Evolutionary conservation across 2,888 invertebrate species (phyloP), one percentile per base, ranked within the genome.

Genomic region (Microplitis deprimator): DNA sequence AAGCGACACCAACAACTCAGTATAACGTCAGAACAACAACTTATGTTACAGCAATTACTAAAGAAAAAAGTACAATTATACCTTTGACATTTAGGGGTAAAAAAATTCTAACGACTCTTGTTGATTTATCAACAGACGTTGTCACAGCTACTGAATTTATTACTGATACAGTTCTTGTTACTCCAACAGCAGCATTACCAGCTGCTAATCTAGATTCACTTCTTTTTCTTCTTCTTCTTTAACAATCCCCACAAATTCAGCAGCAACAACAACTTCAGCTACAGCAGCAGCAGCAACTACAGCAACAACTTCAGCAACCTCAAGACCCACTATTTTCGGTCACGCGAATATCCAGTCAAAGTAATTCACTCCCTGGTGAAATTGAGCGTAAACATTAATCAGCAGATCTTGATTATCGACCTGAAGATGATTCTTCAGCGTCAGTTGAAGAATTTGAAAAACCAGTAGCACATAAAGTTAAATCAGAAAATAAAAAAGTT

Each of bases 101-200:
- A 89, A 95, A 96, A 87, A 96, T 97, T 81, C 91, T 96, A 78
- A 97, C 97, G 0, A 97, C 97, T 0, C 94, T 97, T 72, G 92
- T 95, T 65, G 96, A 97, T 87, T 95, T 94, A 13, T 94, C 94
- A 0, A 94, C 93, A 0, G 93, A 94, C 87, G 95, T 97, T 0
- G 94, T 97, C 65, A 97, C 97, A 16, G 97, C 97, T 0, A 97
- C 97, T 0, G 97, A 97, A 91, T 96, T 94, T 84, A 92, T 96
- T 67, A 97, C 97, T 1, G 96, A 97, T 81, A 96, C 96, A 0
- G 92, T 96, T 20, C 93, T 97, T 3, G 94, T 95, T 4, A 96
- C 96, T 0, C 96, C 96, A 4, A 95, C 95, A 0, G 91, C 92
- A 6, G 90, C 91, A 69, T 89, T 92, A 73, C 91, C 92, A 50